Base-by-base conservation (phyloP, 92 coral and sea anemone genomes). In the Epizoanthus rinbou region DNA sequence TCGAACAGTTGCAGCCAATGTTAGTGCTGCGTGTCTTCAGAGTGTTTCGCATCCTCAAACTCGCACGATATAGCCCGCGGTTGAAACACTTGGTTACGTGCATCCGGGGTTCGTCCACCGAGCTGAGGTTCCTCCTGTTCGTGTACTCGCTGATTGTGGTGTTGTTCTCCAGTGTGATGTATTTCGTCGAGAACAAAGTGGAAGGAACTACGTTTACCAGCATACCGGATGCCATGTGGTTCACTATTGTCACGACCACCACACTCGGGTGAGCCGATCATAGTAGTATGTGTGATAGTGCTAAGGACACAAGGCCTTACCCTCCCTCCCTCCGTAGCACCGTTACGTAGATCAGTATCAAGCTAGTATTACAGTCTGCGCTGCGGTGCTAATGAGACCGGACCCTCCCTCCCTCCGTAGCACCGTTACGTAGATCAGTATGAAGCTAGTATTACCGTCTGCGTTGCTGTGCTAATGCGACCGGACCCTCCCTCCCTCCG, bases 201-300 rank as follows among this genome's bases (percentile, higher is more conserved):
- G 65, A 43, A 1, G 39, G 58, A 16, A 76, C 88, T 8, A 47
- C 31, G 6, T 85, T 85, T 67, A 22, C 25, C 14, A 85, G 88
- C 76, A 85, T 85, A 21, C 88, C 84, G 13, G 84, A 64, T 33
- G 88, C 88, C 41, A 85, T 78, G 84, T 85, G 88, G 88, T 85
- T 68, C 21, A 50, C 85, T 21, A 53, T 85, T 76, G 76, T 85
- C 25, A 76, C 88, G 5, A 85, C 70, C 15, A 78, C 84, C 2
- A 66, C 81, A 33, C 24, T 78, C 15, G 88, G 88, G 70, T 85
- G 15, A 50, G 54, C 16, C 15, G 15, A 10, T 50, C 43, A 37
- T 37, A 37, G 31, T 28, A 28, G 31, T 28, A 28, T 28, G 31
- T 28, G 2, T 28, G 2, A 28, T 28, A 28, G 10, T 10, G 50